These are phyloP conservation scores for Aphodius sticticus DNA, from an alignment of 2,888 invertebrate species.

Conservation along the genomic window DNA sequence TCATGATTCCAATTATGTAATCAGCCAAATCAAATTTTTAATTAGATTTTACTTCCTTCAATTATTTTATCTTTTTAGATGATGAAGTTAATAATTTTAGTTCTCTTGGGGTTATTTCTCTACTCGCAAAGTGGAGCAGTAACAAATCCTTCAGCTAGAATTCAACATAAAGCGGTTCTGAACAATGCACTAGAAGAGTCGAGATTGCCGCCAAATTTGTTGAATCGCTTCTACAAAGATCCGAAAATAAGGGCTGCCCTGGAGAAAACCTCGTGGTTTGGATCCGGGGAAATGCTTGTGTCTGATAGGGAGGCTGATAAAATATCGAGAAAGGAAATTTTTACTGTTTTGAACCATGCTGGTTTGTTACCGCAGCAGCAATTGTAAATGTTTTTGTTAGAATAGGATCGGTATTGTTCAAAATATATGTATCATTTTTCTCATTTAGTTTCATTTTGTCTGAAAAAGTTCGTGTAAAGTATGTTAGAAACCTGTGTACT, in stretches of 20 bases:
- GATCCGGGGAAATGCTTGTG: conserved; percentile 69
- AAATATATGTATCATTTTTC: neutral
- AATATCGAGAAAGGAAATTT: conserved; percentile 69
- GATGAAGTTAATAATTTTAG: neutral
- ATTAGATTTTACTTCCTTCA: no score
- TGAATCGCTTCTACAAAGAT: conserved; percentile 68
- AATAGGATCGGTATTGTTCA: neutral
- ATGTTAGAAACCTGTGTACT: no score
- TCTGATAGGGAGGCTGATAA: conserved; percentile 67
- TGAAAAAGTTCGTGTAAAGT: no score
- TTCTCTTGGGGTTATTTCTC: neutral
- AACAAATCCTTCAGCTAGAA: conserved; percentile 42
- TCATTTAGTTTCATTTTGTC: neutral
- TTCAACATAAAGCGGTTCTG: conserved; percentile 65
- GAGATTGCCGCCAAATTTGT: conserved; percentile 63
- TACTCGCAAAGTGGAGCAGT: neutral
- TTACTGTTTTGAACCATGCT: conserved; percentile 70
- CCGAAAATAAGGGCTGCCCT: conserved; percentile 65
- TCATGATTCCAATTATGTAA: no score
- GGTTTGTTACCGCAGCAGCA: conserved; percentile 62
- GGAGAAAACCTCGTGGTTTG: conserved; percentile 67
- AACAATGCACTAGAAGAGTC: conserved; percentile 67
- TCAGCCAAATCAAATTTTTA: no score
- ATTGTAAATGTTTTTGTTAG: conserved; percentile 4
- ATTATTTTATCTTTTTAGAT: neutral